Conservation (phyloP, 64 coral and sea anemone species). For the Actinia tenebrosa region DNA sequence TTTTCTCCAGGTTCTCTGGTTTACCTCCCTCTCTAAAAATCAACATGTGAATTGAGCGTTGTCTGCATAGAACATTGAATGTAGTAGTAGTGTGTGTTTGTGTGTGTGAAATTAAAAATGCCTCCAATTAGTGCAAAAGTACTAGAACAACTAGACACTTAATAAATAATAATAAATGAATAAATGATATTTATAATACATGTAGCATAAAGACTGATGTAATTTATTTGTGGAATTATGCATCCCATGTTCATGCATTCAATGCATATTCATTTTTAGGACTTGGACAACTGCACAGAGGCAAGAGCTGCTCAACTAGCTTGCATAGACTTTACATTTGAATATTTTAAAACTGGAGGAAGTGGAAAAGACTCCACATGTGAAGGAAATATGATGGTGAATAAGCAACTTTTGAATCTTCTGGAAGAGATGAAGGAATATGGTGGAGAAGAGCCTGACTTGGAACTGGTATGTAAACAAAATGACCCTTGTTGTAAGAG, state of each 20-base stretch:
- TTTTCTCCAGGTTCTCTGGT: too few species aligned
- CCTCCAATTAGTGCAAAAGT: too few species aligned
- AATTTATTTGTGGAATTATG: not conserved
- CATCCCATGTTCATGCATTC: not conserved
- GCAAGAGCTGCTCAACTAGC: slow-evolving; percentile 23
- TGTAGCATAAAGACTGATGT: too few species aligned
- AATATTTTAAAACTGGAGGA: slow-evolving; percentile 17
- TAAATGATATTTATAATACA: too few species aligned
- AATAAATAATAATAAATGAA: too few species aligned
- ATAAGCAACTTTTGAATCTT: slow-evolving; percentile 24
- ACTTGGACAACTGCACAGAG: slow-evolving; percentile 25
- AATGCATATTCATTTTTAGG: not conserved
- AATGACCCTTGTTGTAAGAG: too few species aligned
- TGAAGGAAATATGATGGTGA: not conserved
- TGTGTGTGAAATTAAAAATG: too few species aligned
- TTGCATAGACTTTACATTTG: slow-evolving; percentile 33
- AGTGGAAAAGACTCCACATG: not conserved
- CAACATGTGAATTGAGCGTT: too few species aligned
- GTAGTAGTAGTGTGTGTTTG: too few species aligned
- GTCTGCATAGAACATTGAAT: too few species aligned
- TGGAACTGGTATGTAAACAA: slow-evolving; percentile 33
- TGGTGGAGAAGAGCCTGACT: slow-evolving; percentile 20
- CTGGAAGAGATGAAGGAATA: slow-evolving; percentile 7
- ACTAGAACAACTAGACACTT: too few species aligned
- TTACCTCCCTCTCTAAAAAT: too few species aligned